Evolutionary conservation across 2,113 vertebrate species (phyloP).

Genomic region (Corydoras sp.): DNA sequence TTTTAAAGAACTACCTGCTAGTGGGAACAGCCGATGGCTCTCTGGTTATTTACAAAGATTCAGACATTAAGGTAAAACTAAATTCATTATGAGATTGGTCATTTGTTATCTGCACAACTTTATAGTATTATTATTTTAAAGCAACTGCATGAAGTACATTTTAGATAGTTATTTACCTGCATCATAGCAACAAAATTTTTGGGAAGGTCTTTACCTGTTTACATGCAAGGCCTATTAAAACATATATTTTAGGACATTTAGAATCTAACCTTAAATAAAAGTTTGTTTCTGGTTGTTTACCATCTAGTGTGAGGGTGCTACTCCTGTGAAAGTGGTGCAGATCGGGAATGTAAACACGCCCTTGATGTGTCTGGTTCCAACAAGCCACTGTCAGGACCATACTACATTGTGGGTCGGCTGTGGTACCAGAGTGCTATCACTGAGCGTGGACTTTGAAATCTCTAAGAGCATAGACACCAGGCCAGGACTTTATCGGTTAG

Average conservation of each 20-base stretch:
- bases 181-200: no score
- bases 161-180: no score
- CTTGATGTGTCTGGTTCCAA: constrained; percentile 77
- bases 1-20: constrained; percentile 80
- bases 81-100: no score
- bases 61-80: constrained; percentile 74
- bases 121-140: no score
- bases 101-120: no score
- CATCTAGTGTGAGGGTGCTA: constrained; percentile 51
- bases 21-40: constrained; percentile 86
- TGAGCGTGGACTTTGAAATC: constrained; percentile 76
- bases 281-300: background rate
- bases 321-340: constrained; percentile 70
- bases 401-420: constrained; percentile 81
- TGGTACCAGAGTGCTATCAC: constrained; percentile 77
- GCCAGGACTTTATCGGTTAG: constrained; percentile 73
- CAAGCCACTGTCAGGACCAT: constrained; percentile 67
- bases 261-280: no score
- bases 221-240: no score
- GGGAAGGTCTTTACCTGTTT: no score
- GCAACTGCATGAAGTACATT: no score
- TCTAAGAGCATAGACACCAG: constrained; percentile 82
- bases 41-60: constrained; percentile 84
- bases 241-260: no score
- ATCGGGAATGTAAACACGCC: constrained; percentile 79